phyloP scores from a whole-genome alignment of 2,888 invertebrate genomes.

The Drosophila picticornis region DNA sequence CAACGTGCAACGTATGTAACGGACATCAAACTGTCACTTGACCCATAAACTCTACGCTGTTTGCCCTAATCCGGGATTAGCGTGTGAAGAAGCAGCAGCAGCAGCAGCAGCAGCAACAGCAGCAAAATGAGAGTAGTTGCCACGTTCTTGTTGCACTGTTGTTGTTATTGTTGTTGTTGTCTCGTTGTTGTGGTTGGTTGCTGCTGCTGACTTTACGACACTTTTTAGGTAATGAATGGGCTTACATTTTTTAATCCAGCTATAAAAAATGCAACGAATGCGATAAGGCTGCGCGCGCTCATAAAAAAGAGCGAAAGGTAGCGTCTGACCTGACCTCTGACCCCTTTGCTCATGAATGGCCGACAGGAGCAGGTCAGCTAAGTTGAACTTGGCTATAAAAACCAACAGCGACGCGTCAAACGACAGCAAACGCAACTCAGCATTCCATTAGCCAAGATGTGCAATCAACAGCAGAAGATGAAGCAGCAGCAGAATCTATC shows the following conservation, averaged over 20 bases:
- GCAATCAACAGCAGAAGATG: slow-evolving; percentile 40
- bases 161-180: slow-evolving; percentile 4
- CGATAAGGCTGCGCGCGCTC: slow-evolving; percentile 4
- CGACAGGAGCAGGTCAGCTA: slow-evolving; percentile 57
- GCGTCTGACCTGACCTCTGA: neutral
- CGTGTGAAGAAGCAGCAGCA: slow-evolving; percentile 26
- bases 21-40: slow-evolving; percentile 23
- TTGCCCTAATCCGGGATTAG: slow-evolving; percentile 71
- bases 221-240: slow-evolving; percentile 81
- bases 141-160: neutral
- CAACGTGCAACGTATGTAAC: slow-evolving; percentile 11
- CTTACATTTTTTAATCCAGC: slow-evolving; percentile 72
- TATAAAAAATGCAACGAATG: slow-evolving; percentile 57
- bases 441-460: slow-evolving; percentile 57
- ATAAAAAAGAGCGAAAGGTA: slow-evolving; percentile 37
- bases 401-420: neutral
- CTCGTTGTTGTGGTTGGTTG: neutral
- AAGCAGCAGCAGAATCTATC: slow-evolving; percentile 5
- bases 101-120: slow-evolving; percentile 7
- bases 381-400: slow-evolving; percentile 48
- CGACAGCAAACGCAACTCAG: slow-evolving; percentile 52
- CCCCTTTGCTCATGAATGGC: slow-evolving; percentile 62
- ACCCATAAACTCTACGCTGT: slow-evolving; percentile 67
- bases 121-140: slow-evolving; percentile 3
- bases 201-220: slow-evolving; percentile 50